phyloP scores from a whole-genome alignment of 2,888 invertebrate species.

The Agrotis exclamationis region DNA sequence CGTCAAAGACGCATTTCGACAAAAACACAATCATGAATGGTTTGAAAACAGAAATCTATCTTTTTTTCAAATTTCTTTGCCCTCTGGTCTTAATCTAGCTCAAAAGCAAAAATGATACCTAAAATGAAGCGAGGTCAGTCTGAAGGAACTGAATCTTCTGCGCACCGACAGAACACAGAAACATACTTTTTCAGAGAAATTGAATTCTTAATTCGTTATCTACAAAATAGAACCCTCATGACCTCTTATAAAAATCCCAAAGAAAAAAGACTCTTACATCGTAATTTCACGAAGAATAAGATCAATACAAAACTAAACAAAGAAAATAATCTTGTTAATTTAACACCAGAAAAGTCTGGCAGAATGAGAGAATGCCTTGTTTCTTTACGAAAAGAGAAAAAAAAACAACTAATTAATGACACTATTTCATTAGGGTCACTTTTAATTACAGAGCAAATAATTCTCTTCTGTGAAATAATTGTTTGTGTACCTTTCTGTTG shows the following conservation, averaged over 20 bases:
- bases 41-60: too few species aligned
- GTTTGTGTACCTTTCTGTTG: conserved; percentile 44
- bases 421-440: conserved; percentile 69
- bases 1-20: too few species aligned
- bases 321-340: conserved; percentile 62
- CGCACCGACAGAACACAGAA: too few species aligned
- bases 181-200: background rate
- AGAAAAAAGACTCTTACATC: background rate
- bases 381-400: conserved; percentile 56
- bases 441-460: conserved; percentile 68
- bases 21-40: too few species aligned
- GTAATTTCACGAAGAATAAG: conserved; percentile 6
- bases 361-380: conserved; percentile 50
- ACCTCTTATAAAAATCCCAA: background rate
- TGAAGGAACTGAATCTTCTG: too few species aligned
- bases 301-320: conserved; percentile 57
- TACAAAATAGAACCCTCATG: background rate
- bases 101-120: too few species aligned
- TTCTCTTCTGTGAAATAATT: conserved; percentile 57
- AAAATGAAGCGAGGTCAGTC: too few species aligned
- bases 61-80: too few species aligned
- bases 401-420: conserved; percentile 69
- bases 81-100: too few species aligned
- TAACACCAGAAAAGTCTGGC: conserved; percentile 50
- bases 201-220: background rate